Conservation (phyloP, 2,113 vertebrate genomes). For the Dermatemys mawii region DNA sequence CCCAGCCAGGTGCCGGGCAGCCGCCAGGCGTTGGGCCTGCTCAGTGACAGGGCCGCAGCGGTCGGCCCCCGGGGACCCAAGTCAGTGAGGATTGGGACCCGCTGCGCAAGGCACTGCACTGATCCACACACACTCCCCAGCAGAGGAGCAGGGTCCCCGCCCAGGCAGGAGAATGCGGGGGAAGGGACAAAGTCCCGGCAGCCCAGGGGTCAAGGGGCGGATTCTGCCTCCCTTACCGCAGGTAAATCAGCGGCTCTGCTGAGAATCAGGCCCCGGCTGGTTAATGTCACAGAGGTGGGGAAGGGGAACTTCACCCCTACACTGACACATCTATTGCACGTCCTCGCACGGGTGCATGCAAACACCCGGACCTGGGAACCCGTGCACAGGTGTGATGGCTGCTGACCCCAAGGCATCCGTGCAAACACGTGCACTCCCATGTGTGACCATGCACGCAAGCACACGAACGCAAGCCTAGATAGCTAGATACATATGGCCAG, state of each 20-base stretch:
- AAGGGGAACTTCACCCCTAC: background rate
- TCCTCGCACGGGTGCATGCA: no score
- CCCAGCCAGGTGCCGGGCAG: background rate
- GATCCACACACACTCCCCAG: no score
- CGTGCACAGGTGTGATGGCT: background rate
- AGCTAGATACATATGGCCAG: background rate
- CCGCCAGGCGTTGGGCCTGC: background rate
- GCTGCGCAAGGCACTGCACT: no score
- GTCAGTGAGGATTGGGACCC: background rate
- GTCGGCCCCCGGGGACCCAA: background rate
- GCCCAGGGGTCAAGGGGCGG: background rate
- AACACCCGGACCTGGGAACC: background rate
- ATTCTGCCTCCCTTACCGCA: background rate
- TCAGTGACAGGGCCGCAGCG: background rate
- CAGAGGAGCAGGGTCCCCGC: background rate
- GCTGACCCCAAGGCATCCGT: background rate
- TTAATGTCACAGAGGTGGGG: background rate
- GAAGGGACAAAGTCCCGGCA: background rate
- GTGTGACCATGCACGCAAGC: no score
- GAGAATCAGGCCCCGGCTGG: background rate
- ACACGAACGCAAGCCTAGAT: no score
- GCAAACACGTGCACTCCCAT: background rate
- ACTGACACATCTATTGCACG: background rate
- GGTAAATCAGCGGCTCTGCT: background rate
- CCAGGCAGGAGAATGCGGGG: background rate